Conservation (phyloP, 64 coral and sea anemone species). For the Montipora efflorescens region DNA sequence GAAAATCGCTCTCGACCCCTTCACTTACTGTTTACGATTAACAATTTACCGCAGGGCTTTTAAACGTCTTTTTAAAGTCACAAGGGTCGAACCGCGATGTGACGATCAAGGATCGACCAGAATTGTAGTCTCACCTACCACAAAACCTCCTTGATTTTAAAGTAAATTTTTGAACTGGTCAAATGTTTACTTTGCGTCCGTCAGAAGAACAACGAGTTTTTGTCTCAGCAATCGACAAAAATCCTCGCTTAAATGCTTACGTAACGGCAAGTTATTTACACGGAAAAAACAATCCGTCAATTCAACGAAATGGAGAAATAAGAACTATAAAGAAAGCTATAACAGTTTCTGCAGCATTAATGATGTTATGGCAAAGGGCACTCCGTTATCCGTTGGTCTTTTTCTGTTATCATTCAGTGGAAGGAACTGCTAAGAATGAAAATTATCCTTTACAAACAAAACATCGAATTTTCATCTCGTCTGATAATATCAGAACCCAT, state of each 20-base stretch:
- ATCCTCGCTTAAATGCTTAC: background rate
- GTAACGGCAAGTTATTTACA: background rate
- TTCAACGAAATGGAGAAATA: background rate
- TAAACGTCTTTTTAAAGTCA: slow-evolving; percentile 11
- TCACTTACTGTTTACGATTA: slow-evolving; percentile 9
- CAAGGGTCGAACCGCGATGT: background rate
- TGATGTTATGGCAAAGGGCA: too few relatives aligned
- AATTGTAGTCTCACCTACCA: background rate
- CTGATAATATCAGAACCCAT: too few relatives aligned
- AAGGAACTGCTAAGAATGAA: too few relatives aligned
- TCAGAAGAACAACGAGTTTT: background rate
- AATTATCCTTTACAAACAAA: too few relatives aligned
- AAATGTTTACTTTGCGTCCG: too few relatives aligned
- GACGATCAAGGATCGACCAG: background rate
- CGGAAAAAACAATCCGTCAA: background rate
- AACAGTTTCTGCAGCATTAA: too few relatives aligned
- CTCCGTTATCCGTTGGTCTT: too few relatives aligned
- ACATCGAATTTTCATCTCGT: too few relatives aligned
- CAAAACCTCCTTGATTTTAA: background rate
- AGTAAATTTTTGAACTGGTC: too few relatives aligned
- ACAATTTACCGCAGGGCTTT: slow-evolving; percentile 21
- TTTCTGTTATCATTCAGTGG: too few relatives aligned
- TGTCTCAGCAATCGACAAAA: background rate
- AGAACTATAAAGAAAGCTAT: background rate
- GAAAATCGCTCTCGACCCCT: slow-evolving; percentile 24